These are phyloP conservation scores for Nemurella pictetii DNA, from an alignment of 2,888 invertebrate genomes.

Conservation along the genomic window DNA sequence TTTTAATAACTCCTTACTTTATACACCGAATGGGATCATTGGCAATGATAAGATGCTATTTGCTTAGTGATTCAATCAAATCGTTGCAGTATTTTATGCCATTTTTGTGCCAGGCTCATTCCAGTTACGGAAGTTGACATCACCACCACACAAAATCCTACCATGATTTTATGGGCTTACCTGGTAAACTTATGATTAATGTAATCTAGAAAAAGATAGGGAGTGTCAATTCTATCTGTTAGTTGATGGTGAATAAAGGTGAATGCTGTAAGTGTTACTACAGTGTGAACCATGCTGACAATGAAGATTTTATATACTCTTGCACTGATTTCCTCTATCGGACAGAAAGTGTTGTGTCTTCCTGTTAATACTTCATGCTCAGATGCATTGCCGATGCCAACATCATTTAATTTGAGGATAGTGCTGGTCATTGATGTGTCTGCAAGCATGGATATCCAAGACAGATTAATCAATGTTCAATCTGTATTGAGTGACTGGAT, in stretches of 20 bases:
- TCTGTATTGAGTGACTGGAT: constrained; percentile 17
- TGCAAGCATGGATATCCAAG: constrained; percentile 28
- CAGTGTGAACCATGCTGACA: neutral
- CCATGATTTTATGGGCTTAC: too few relatives aligned
- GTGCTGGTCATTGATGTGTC: constrained; percentile 27
- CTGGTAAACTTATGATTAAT: neutral
- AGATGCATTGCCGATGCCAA: neutral
- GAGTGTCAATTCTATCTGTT: neutral
- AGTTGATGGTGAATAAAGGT: neutral
- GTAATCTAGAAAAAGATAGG: neutral
- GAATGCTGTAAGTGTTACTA: neutral
- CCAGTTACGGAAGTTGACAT: too few relatives aligned
- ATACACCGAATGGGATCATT: too few relatives aligned
- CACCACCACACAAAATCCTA: too few relatives aligned
- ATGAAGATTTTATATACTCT: constrained; percentile 58
- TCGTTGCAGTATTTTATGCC: neutral
- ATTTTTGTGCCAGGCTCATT: neutral
- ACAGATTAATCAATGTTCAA: neutral
- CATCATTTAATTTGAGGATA: neutral
- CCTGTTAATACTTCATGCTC: neutral
- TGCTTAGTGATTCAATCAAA: neutral
- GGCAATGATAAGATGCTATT: too few relatives aligned
- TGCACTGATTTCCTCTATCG: neutral
- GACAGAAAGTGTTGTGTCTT: neutral
- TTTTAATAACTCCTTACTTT: too few relatives aligned